phyloP scores from a whole-genome alignment of 1,140 invertebrate species.

The Zaprionus africanus region DNA sequence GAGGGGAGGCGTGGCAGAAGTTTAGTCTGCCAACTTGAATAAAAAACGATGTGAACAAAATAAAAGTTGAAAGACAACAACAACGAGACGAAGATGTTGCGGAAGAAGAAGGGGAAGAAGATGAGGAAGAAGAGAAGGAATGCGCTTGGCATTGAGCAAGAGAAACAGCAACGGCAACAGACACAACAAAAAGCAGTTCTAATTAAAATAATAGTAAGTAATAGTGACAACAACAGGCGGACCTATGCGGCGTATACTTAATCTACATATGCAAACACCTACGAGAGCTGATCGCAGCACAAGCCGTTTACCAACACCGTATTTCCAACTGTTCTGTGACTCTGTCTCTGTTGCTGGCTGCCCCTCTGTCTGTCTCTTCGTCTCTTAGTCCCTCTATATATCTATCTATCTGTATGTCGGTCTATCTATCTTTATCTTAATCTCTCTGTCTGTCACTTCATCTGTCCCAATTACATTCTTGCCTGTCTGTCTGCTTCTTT shows the following conservation, averaged over 20 bases:
- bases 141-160: conserved; percentile 38
- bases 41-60: conserved; percentile 43
- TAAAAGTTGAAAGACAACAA: conserved; percentile 28
- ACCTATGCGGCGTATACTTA: not conserved
- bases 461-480: no score
- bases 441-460: no score
- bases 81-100: not conserved
- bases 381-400: no score
- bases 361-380: not conserved
- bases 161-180: not conserved
- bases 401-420: no score
- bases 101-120: not conserved
- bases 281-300: not conserved
- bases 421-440: no score
- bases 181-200: not conserved
- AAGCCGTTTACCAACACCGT: not conserved
- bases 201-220: not conserved
- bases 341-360: no score
- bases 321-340: not conserved
- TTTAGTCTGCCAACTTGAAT: conserved; percentile 28
- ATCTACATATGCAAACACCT: not conserved
- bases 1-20: not conserved
- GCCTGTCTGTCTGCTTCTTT: no score
- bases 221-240: not conserved
- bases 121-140: not conserved